A percentile compares a stretch with the other conserved stretches of the same genome.
phyloP scores from a whole-genome alignment of 1,140 invertebrate species.

The Euglossa dilemma region DNA sequence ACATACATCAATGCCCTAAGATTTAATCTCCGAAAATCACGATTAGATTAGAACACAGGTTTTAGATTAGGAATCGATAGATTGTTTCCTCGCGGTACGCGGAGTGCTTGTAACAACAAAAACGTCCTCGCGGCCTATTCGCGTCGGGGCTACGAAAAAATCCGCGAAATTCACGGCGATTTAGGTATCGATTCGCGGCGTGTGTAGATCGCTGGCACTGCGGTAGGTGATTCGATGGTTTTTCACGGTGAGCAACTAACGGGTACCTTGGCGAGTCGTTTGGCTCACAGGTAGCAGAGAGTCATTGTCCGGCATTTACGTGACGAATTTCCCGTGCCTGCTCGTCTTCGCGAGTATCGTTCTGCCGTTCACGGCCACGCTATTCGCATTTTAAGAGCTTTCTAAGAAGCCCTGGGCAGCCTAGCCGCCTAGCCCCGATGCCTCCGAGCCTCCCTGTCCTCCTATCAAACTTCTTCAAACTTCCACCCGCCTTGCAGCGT shows the following conservation, averaged over 20 bases:
- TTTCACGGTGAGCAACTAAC: slow-evolving; percentile 35
- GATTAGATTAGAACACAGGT: too few relatives aligned
- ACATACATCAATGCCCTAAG: too few relatives aligned
- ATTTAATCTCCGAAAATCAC: too few relatives aligned
- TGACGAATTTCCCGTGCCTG: slow-evolving; percentile 73
- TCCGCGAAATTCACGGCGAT: neutral
- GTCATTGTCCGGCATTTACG: slow-evolving; percentile 74
- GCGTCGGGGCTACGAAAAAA: neutral
- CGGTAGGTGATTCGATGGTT: slow-evolving; percentile 30
- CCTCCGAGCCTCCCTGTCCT: neutral
- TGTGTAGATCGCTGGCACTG: neutral
- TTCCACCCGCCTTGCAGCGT: neutral
- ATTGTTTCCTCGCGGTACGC: too few relatives aligned
- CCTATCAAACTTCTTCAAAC: neutral
- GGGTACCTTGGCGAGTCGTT: slow-evolving; percentile 53
- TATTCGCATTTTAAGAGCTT: slow-evolving; percentile 78
- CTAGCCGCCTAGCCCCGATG: slow-evolving; percentile 2
- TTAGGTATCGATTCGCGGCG: neutral
- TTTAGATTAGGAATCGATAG: too few relatives aligned
- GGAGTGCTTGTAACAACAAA: too few relatives aligned
- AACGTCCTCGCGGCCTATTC: neutral
- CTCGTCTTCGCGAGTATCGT: slow-evolving; percentile 67
- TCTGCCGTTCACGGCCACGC: slow-evolving; percentile 63
- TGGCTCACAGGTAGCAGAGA: slow-evolving; percentile 54
- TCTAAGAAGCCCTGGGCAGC: slow-evolving; percentile 56